phyloP scores from a whole-genome alignment of 1,140 invertebrate genomes.

The Zaprionus capensis region DNA sequence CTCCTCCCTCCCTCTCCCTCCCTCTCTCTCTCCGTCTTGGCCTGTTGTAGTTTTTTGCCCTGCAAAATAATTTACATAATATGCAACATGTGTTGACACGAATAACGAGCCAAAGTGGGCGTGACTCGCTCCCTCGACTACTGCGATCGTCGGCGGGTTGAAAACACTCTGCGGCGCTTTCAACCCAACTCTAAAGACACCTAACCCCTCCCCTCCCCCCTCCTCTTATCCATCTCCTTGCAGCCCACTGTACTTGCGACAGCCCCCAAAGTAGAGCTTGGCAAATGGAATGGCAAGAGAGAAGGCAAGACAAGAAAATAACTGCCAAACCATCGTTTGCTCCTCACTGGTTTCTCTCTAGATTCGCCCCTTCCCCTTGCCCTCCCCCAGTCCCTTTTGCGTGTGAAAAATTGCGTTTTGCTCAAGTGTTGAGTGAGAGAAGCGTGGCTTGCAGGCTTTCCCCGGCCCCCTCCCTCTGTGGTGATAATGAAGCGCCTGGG shows the following conservation, averaged over 20 bases:
- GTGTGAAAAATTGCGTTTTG: constrained; percentile 45
- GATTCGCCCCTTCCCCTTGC: no score
- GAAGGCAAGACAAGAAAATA: not conserved
- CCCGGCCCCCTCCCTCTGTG: not conserved
- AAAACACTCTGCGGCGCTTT: not conserved
- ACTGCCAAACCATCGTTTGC: not conserved
- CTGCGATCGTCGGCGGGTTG: not conserved
- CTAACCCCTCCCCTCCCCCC: not conserved
- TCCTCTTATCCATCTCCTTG: not conserved
- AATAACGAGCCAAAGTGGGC: constrained; percentile 50
- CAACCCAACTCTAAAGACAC: not conserved
- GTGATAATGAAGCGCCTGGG: constrained; percentile 25
- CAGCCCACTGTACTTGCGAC: constrained; percentile 10
- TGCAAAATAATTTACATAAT: constrained; percentile 80
- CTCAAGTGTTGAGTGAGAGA: constrained; percentile 30
- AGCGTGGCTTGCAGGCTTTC: constrained; percentile 20
- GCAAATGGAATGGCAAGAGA: not conserved
- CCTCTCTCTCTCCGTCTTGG: not conserved
- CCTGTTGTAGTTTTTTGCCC: constrained; percentile 45
- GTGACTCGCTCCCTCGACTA: constrained; percentile 14
- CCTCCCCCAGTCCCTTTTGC: constrained; percentile 1
- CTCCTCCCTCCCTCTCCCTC: not conserved
- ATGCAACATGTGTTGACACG: constrained; percentile 79
- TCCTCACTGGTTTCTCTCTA: no score
- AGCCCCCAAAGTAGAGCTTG: constrained; percentile 2